Base-by-base conservation (phyloP, 1,140 invertebrate genomes). In the Wiebesia pumilae region DNA sequence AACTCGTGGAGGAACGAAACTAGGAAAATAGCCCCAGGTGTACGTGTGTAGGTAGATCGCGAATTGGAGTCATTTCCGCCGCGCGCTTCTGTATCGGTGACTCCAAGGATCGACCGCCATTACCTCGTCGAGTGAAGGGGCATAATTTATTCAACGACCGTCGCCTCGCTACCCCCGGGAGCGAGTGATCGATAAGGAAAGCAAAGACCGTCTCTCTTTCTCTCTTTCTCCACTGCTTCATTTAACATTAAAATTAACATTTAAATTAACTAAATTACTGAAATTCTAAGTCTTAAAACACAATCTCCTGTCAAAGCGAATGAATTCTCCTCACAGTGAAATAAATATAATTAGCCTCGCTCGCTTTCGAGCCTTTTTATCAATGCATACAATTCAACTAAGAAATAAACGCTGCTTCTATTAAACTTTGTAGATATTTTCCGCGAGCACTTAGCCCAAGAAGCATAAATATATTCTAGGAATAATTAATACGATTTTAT, bases 81-180 rank as follows among this genome's bases (percentile, higher is more conserved):
- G 35, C 67, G 43, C 33, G 81, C 51, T 43, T 24, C 24, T 75
- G 71, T 43, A 38, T 80, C 47, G 33, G 30, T 82, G 51, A 43
- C 38, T 82, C 40, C 65, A 14, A 69, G 38, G 75, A 67, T 88
- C 89, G 89, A 88, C 88, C 90, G 88, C 89, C 87, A 90, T 90
- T 90, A 90, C 89, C 67, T 84, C 73, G 27, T 47, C 58, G 69
- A 75, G 71, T 51, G 69, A 88, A 77, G 87, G 87, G 88, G 86
- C 89, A 90, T 91, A 91, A 91, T 91, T 91, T 91, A 91, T 91
- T 91, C 88, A 89, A 88, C 87, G 89, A 89, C 89, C 90, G 90
- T 90, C 90, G 89, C 85, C 71, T 75, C 40, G 16, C 6, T 81
- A 86, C 87, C 87, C 88, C 87, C 85, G 84, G 81, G 33, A 84